Evolutionary conservation across 2,888 invertebrate species (phyloP), one percentile per base, ranked within the genome.

Genomic region (Ceraclea dissimilis): DNA sequence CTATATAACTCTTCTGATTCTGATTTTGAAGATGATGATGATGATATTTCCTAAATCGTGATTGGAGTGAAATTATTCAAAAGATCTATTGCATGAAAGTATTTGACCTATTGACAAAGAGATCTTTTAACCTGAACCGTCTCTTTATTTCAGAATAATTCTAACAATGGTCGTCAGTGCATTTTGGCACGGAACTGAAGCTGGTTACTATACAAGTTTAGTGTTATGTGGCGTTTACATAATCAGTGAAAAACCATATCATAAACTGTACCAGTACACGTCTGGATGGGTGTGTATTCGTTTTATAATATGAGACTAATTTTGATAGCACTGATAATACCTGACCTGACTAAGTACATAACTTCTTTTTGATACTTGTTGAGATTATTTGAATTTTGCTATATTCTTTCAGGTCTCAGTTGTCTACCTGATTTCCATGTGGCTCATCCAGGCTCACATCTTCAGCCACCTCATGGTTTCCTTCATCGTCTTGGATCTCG

Each of bases 361-460:
- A n/a, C n/a, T n/a, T n/a, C n/a, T n/a, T n/a, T n/a, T n/a, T n/a
- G n/a, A n/a, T n/a, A n/a, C n/a, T n/a, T n/a, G n/a, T n/a, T n/a
- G n/a, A n/a, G n/a, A n/a, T n/a, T n/a, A n/a, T n/a, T n/a, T n/a
- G n/a, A n/a, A n/a, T n/a, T n/a, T n/a, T n/a, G n/a, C n/a, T n/a
- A n/a, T n/a, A n/a, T n/a, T n/a, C n/a, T 26, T 55, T n/a, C 50
- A 55, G 54, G 43, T 33, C 2, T 55, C 54, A 1, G 22, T 18
- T n/a, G 49, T 16, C 8, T 55, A 44, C 18, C 20, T 50, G 46
- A 44, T 44, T 31, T 31, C 10, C 4, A 55, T 55, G 54, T 55
- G 54, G 54, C 10, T 55, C 17, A 51, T 50, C 44, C 54, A 55
- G 16, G 50, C 54, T 5, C 54, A 55, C 46, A 31, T 55, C 18